A percentile compares a stretch with the other conserved stretches of the same genome.
Evolutionary conservation across 2,797 vertebrate species (phyloP).

Genomic region (Labroides dimidiatus): DNA sequence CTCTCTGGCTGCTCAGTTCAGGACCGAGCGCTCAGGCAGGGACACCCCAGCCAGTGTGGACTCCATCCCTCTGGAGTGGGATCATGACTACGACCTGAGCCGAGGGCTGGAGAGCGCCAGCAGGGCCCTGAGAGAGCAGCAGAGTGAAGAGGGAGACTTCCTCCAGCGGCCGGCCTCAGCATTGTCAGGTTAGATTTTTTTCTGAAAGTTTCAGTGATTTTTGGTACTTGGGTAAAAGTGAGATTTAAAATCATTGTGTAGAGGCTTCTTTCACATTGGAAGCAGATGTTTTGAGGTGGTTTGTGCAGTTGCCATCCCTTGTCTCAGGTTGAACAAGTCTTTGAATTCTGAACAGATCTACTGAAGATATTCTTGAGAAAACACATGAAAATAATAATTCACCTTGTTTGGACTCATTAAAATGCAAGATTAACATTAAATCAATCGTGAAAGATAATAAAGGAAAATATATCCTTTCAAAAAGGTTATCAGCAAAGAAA

Average conservation of each 20-base stretch:
- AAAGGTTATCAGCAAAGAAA: too few species aligned
- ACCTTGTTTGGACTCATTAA: too few species aligned
- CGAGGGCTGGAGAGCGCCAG: constrained; percentile 88
- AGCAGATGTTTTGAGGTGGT: too few species aligned
- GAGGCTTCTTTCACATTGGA: not conserved
- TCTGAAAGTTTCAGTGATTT: not conserved
- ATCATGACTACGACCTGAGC: constrained; percentile 97
- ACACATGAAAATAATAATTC: too few species aligned
- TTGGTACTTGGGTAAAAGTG: not conserved
- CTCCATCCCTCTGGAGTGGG: constrained; percentile 98
- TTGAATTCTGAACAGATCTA: too few species aligned
- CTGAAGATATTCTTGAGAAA: too few species aligned
- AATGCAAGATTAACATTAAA: too few species aligned
- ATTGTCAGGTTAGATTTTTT: constrained; percentile 85
- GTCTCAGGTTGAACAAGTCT: constrained; percentile 2
- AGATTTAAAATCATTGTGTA: not conserved
- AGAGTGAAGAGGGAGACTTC: constrained; percentile 87
- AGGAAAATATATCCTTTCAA: too few species aligned
- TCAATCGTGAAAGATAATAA: too few species aligned
- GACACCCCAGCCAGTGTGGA: constrained; percentile 97
- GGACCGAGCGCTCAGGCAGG: constrained; percentile 91
- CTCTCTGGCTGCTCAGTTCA: constrained; percentile 89
- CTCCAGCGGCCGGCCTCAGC: constrained; percentile 86
- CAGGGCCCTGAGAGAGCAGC: constrained; percentile 83
- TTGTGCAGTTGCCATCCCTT: not conserved